Evolutionary conservation across 2,888 invertebrate species (phyloP).

Genomic region (Prosopocoilus inquinatus): DNA sequence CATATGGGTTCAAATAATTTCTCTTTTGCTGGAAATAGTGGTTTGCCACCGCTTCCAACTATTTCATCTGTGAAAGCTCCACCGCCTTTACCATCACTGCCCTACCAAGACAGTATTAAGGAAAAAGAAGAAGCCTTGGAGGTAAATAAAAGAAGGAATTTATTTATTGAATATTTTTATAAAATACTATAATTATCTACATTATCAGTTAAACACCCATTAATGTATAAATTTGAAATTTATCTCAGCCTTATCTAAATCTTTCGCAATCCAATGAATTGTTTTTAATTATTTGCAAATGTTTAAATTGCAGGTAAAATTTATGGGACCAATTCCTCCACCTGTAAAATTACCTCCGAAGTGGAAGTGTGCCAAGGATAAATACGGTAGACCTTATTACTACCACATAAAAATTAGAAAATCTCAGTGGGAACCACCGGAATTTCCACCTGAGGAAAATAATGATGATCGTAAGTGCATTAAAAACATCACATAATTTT

Average conservation of each 20-base stretch:
- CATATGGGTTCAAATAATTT: background rate
- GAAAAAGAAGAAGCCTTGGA: slow-evolving; percentile 13
- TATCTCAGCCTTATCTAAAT: background rate
- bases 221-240: background rate
- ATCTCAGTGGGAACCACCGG: slow-evolving; percentile 78
- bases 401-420: slow-evolving; percentile 79
- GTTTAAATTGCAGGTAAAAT: slow-evolving; percentile 40
- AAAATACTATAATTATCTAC: background rate
- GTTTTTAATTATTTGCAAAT: background rate
- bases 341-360: slow-evolving; percentile 71
- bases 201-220: background rate
- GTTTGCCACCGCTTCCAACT: slow-evolving; percentile 2
- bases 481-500: background rate
- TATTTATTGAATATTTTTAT: background rate
- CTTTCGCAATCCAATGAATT: background rate
- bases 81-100: slow-evolving; percentile 35
- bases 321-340: slow-evolving; percentile 50
- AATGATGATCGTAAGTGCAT: slow-evolving; percentile 35
- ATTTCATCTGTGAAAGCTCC: slow-evolving; percentile 3
- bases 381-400: slow-evolving; percentile 84
- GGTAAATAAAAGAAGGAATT: slow-evolving; percentile 1
- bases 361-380: slow-evolving; percentile 85
- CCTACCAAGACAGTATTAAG: slow-evolving; percentile 31
- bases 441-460: slow-evolving; percentile 45
- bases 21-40: background rate